These are phyloP conservation scores for Fulmarus glacialis DNA, from an alignment of 2,113 vertebrate species.

Conservation along the genomic window DNA sequence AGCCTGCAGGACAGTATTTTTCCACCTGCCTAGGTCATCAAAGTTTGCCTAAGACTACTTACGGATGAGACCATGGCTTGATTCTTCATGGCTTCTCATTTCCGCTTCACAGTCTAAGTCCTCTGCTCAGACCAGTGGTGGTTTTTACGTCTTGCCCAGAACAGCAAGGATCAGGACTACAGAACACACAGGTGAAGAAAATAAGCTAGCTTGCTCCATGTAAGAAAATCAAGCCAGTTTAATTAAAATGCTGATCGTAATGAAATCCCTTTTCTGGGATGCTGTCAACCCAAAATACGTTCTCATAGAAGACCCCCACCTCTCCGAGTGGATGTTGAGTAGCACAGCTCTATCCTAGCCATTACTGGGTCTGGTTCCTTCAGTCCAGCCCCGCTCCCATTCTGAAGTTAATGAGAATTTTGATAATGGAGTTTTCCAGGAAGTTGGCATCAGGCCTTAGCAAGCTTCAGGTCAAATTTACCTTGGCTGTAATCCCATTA, in stretches of 20 bases:
- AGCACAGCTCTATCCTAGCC: neutral
- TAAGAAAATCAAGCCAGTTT: neutral
- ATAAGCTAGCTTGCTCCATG: rapidly evolving
- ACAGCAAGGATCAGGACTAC: neutral
- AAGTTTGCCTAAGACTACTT: neutral
- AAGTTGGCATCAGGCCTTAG: neutral
- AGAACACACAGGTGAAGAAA: neutral
- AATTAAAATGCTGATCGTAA: neutral
- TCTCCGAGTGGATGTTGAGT: rapidly evolving
- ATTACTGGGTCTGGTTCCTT: neutral
- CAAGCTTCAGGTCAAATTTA: neutral
- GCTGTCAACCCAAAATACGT: neutral
- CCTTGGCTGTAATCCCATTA: neutral
- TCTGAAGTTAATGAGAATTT: neutral
- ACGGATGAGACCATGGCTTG: neutral
- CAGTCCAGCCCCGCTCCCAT: neutral
- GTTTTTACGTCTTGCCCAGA: neutral
- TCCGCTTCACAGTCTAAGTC: neutral
- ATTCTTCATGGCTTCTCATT: neutral
- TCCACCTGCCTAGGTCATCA: neutral
- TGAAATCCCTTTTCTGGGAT: neutral
- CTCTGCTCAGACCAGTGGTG: neutral
- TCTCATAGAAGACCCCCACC: neutral
- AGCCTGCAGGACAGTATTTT: neutral
- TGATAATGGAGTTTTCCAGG: neutral